Evolutionary conservation across 1,140 invertebrate genomes (phyloP).

Genomic region (Drosophila oshimai): DNA sequence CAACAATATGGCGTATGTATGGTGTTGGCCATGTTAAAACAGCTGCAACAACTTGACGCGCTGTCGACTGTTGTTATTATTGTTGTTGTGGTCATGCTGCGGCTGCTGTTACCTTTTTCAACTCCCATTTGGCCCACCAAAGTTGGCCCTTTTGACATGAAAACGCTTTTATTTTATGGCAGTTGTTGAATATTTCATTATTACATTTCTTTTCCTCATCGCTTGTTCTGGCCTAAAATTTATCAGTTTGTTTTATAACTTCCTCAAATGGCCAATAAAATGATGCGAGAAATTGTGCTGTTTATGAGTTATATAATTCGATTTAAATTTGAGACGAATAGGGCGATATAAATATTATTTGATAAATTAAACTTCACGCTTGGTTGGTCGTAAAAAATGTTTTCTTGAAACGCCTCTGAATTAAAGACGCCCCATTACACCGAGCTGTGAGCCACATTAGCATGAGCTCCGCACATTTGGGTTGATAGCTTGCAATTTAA

Average conservation of each 20-base stretch:
- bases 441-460: slow-evolving; percentile 19
- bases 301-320: slow-evolving; percentile 2
- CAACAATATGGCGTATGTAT: slow-evolving; percentile 41
- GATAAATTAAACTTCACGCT: slow-evolving; percentile 1
- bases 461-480: slow-evolving; percentile 2
- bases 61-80: slow-evolving; percentile 12
- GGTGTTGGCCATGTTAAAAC: slow-evolving; percentile 47
- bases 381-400: slow-evolving; percentile 11
- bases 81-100: slow-evolving; percentile 32
- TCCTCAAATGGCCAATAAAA: slow-evolving; percentile 55
- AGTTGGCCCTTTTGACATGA: slow-evolving; percentile 24
- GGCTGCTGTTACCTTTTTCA: slow-evolving; percentile 18
- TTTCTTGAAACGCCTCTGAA: neutral
- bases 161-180: slow-evolving; percentile 64
- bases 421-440: slow-evolving; percentile 25
- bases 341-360: neutral
- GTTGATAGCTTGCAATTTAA: slow-evolving; percentile 17
- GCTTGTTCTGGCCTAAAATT: slow-evolving; percentile 44
- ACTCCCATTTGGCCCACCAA: neutral
- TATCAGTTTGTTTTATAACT: slow-evolving; percentile 46
- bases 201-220: neutral
- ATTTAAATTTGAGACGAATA: slow-evolving; percentile 10
- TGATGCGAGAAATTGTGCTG: slow-evolving; percentile 31
- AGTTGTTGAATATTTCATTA: slow-evolving; percentile 22
- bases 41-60: slow-evolving; percentile 68